These are phyloP conservation scores for Poicephalus meyeri DNA, from an alignment of 2,113 vertebrate species.

Conservation along the genomic window DNA sequence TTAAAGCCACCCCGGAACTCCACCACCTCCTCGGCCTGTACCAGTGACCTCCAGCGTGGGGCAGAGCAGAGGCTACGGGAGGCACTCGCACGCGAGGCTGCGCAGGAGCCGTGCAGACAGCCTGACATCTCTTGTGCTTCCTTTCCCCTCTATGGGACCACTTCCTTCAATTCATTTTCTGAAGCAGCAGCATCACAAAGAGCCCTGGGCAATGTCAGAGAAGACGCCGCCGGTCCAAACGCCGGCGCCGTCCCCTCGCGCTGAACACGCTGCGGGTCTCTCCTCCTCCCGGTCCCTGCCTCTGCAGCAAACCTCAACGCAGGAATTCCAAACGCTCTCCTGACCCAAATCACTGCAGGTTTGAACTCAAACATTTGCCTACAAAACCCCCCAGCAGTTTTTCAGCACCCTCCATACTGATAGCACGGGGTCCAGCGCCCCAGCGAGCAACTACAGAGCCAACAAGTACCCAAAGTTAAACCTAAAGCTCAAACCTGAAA, in stretches of 20 bases:
- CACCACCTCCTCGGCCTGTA: not conserved
- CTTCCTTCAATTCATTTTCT: conserved; percentile 50
- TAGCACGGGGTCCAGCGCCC: not conserved
- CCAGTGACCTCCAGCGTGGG: not conserved
- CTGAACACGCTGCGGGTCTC: fast-evolving
- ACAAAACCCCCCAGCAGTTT: not conserved
- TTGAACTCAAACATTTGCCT: conserved; percentile 8
- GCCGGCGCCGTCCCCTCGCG: not conserved
- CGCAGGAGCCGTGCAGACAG: not conserved
- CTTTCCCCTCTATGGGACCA: not conserved
- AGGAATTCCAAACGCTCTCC: not conserved
- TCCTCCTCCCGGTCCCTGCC: not conserved
- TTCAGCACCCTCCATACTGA: not conserved
- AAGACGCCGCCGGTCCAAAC: fast-evolving
- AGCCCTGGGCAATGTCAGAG: not conserved
- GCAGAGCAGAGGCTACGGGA: not conserved
- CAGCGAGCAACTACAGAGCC: not conserved
- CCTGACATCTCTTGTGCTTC: not conserved
- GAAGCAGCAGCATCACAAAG: not conserved
- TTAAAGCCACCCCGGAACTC: not conserved
- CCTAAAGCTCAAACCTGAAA: not conserved
- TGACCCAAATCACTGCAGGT: not conserved
- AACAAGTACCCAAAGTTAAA: not conserved
- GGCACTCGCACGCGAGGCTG: not conserved
- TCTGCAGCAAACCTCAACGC: not conserved